Base-by-base conservation (phyloP, 2,797 vertebrate genomes). In the Hipposideros larvatus region DNA sequence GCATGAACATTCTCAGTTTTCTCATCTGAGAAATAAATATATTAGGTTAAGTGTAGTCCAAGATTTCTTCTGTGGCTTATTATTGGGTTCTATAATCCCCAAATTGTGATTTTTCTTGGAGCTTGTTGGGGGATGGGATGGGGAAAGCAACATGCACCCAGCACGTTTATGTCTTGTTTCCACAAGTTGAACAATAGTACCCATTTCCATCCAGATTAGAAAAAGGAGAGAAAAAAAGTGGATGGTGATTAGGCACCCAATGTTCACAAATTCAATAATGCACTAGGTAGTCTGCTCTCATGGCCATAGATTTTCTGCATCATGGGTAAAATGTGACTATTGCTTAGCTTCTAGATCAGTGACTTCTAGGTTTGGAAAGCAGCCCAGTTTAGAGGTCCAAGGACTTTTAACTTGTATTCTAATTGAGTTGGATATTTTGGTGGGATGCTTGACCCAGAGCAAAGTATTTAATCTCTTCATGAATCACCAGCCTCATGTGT, bases 81-180 rank as follows among this genome's bases (percentile, higher is more conserved):
- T 63, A 7, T 43, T 94, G 22, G 21, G 53, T 31, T 26, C 41
- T 65, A 1, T 13, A 82, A 43, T 73, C 28, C 15, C 2, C 15
- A 63, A 31, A 48, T 21, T 78, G 2, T 71, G 48, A 82, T 21
- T 88, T 82, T 71, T 37, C 18, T 82, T 57, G 4, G 8, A 3
- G 0, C 0, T 55, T 85, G 18, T 0, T 0, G 68, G 28, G 14
- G 21, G 2, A 26, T 26, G n/a, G 3, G 8, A 0, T 53, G 0
- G 8, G 4, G 22, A 43, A 14, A 57, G 6, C 21, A 61, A 11
- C 11, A 5, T n/a, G 8, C 0, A 55, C 2, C 14, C 46, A 57
- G 2, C 4, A 21, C 46, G 21, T 37, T 3, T 48, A 13, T 26
- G 10, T 46, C 41, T 90, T 71, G 2, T 43, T 80, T 75, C 68